Evolutionary conservation across 1,140 invertebrate genomes (phyloP), one percentile per base, ranked within the genome.

Genomic region (Vanessa tameamea): DNA sequence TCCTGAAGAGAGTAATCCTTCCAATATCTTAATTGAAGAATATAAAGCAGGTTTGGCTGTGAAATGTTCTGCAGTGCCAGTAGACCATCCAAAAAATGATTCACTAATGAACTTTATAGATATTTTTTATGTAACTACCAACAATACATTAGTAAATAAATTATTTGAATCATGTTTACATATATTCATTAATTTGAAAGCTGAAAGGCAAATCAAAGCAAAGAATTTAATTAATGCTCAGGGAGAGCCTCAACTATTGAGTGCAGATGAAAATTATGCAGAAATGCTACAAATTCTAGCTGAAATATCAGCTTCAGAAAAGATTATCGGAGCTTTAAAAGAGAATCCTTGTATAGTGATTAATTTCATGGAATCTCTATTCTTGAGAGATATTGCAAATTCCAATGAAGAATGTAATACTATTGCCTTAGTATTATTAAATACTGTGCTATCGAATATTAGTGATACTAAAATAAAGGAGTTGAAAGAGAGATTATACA

Each of bases 401-500:
- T 53, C 48, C n/a, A 82, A 87, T 82, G 83, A 88, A 66, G 93
- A 93, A 75, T 88, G 93, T 82, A 86, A 91, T 48, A 89, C 91
- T 47, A 87, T 94, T 75, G 87, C 93, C 55, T 90, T 94, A 79
- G 90, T 94, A 37, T 73, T 94, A 15, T 73, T 94, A 16, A 90
- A 92, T 53, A 89, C 93, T 68, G 84, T 94, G 71, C 72, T 92
- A 64, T 79, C 85, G 68, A 89, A 90, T 66, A 77, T 78, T 23
- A 76, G 78, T 57, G 13, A 53, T 15, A 57, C 31, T 13, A 80
- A 87, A 31, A 79, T 57, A 16, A 69, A 78, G 14, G 73, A 82
- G 15, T 68, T 92, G 20, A 72, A 88, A 75, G 43, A 74, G 31
- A 84, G 65, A 71, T 82, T 91, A 63, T 69, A 47, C 48, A 79